Conservation (phyloP, 1,140 invertebrate species). For the Periplaneta americana region DNA sequence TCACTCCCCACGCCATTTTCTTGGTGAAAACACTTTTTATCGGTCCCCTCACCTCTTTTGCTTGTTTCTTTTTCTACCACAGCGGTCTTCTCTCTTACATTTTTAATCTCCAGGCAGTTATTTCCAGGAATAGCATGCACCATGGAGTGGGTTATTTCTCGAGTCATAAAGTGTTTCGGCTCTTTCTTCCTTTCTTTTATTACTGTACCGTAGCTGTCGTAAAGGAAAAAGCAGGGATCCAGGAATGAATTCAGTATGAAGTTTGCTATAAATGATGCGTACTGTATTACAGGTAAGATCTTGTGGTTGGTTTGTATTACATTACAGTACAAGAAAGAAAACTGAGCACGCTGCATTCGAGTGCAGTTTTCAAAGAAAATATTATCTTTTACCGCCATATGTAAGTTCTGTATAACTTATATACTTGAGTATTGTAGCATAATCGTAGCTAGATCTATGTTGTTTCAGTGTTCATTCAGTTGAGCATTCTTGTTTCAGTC, state of each 20-base stretch:
- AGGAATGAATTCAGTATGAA: not conserved
- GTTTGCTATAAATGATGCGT: not conserved
- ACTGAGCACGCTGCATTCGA: too few species aligned
- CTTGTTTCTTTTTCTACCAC: too few species aligned
- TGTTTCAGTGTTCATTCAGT: too few species aligned
- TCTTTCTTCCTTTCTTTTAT: not conserved
- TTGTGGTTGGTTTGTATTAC: not conserved
- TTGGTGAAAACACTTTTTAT: not conserved
- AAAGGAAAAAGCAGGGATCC: not conserved
- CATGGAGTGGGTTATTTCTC: not conserved
- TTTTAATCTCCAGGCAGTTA: not conserved
- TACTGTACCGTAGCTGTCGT: not conserved
- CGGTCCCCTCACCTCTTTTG: not conserved
- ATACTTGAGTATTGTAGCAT: too few species aligned
- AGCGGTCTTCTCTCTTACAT: not conserved
- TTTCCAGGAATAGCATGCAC: not conserved
- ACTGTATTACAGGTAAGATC: not conserved
- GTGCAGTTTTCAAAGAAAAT: too few species aligned
- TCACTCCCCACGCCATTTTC: not conserved
- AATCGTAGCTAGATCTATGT: too few species aligned
- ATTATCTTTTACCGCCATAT: too few species aligned
- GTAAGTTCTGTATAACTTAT: too few species aligned
- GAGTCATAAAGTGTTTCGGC: not conserved
- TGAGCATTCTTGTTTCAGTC: too few species aligned
- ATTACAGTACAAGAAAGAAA: not conserved